Evolutionary conservation across 2,113 vertebrate species (phyloP).

Genomic region (Corythornis vintsioides): DNA sequence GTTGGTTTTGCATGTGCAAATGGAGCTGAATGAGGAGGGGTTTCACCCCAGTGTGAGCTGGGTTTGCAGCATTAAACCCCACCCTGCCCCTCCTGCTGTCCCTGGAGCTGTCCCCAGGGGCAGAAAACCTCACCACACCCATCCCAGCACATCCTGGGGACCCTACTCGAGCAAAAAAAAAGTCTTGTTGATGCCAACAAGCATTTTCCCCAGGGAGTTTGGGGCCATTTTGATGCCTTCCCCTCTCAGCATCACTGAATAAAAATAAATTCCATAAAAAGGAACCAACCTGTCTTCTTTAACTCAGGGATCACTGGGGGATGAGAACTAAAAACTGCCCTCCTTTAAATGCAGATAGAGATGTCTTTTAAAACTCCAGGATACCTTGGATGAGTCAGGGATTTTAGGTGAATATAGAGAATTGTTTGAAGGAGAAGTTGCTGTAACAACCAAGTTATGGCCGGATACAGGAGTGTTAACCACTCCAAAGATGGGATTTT

Average conservation of each 20-base stretch:
- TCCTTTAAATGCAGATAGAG: not conserved
- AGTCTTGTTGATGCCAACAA: constrained; percentile 59
- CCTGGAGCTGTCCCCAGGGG: constrained; percentile 23
- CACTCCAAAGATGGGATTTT: not conserved
- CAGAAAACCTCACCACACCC: constrained; percentile 53
- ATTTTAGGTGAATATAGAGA: not conserved
- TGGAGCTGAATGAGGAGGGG: not conserved
- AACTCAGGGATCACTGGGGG: not conserved
- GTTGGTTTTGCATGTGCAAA: constrained; percentile 25
- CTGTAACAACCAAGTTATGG: not conserved
- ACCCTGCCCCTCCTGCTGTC: not conserved
- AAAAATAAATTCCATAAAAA: not conserved
- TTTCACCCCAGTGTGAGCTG: not conserved
- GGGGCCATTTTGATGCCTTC: not conserved
- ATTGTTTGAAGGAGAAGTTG: not conserved
- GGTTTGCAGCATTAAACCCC: not conserved
- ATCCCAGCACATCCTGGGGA: constrained; percentile 41
- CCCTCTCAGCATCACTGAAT: constrained; percentile 4
- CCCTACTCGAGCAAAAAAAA: constrained; percentile 30
- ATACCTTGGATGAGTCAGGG: not conserved
- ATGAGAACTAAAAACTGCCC: not conserved
- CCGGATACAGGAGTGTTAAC: not conserved
- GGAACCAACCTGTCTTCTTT: not conserved
- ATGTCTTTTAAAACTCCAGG: not conserved
- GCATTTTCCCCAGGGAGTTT: constrained; percentile 16